A percentile compares a stretch with the other conserved stretches of the same genome.
Evolutionary conservation across 2,888 invertebrate genomes (phyloP).

Genomic region (Phania funesta): DNA sequence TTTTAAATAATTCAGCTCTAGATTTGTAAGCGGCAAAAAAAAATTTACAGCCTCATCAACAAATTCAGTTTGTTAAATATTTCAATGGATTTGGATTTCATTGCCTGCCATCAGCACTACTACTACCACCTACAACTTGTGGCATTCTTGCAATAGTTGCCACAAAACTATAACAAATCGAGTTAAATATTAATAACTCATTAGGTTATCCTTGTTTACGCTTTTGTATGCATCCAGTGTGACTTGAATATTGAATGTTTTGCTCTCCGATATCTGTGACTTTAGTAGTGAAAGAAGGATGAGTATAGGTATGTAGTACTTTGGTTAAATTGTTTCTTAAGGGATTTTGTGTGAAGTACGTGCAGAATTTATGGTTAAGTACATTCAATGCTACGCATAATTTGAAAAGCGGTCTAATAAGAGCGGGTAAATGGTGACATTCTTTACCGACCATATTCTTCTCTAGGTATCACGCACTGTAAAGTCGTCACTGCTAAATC

Average conservation of each 20-base stretch:
- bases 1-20: too few species aligned
- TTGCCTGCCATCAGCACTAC: too few species aligned
- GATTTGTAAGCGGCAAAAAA: too few species aligned
- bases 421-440: too few species aligned
- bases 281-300: background rate
- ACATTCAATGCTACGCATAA: background rate
- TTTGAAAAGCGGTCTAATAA: too few species aligned
- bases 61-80: too few species aligned
- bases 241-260: background rate
- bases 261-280: background rate
- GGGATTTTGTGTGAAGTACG: constrained; percentile 60
- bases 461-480: too few species aligned
- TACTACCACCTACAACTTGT: background rate
- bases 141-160: background rate
- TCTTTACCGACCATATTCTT: too few species aligned
- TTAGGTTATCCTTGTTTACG: constrained; percentile 34
- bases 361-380: constrained; percentile 29
- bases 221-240: background rate
- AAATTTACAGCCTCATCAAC: too few species aligned
- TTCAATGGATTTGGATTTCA: too few species aligned
- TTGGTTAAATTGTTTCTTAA: constrained; percentile 58
- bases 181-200: background rate
- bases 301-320: background rate
- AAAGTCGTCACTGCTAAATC: too few species aligned
- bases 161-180: constrained; percentile 5